phyloP scores from a whole-genome alignment of 1,140 invertebrate genomes.

The Megalopta genalis region DNA sequence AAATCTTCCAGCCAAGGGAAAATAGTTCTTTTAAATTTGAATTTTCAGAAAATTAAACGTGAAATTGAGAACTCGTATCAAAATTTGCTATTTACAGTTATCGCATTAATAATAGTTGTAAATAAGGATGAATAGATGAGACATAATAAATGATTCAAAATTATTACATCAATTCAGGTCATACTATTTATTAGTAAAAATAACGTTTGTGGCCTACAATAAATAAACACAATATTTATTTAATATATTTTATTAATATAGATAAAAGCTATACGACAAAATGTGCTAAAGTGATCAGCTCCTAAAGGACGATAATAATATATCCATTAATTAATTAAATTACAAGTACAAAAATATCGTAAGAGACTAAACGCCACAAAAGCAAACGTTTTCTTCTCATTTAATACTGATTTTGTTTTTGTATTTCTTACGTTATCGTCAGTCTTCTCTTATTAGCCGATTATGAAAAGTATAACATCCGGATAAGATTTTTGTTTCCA shows the following conservation, averaged over 20 bases:
- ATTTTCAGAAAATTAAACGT: no score
- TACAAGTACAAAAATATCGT: conserved; percentile 54
- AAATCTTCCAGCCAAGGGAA: no score
- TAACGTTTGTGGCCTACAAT: not conserved
- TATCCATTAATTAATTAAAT: conserved; percentile 53
- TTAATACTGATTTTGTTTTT: conserved; percentile 38
- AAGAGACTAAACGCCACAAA: conserved; percentile 67
- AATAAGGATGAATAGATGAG: no score
- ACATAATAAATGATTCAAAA: not conserved
- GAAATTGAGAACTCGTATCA: no score
- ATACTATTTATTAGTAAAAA: not conserved
- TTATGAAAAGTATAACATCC: conserved; percentile 23
- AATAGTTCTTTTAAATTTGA: no score
- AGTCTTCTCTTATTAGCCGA: conserved; percentile 37
- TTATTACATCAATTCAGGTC: not conserved
- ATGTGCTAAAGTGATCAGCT: conserved; percentile 75
- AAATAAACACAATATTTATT: conserved; percentile 25
- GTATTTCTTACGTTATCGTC: conserved; percentile 19
- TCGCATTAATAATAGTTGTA: no score
- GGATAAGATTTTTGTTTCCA: not conserved
- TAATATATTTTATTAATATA: conserved; percentile 75
- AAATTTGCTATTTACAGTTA: no score
- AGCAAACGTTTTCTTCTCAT: conserved; percentile 39
- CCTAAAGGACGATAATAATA: conserved; percentile 63
- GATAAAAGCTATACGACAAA: conserved; percentile 76